phyloP scores from a whole-genome alignment of 1,140 invertebrate species.

The Trialeurodes vaporariorum region DNA sequence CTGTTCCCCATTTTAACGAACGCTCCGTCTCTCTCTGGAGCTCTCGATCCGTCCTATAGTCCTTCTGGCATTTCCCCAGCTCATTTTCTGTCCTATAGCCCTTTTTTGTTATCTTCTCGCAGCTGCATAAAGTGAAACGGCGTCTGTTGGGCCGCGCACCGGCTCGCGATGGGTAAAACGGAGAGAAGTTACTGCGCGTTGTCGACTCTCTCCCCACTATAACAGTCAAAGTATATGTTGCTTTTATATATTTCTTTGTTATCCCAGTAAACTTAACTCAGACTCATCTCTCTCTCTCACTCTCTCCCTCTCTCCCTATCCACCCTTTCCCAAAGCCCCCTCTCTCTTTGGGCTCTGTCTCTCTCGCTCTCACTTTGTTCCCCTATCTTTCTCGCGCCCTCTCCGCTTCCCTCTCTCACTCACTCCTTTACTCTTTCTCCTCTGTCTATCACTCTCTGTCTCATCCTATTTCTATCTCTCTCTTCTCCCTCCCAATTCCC shows the following conservation, averaged over 20 bases:
- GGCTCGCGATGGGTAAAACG: constrained; percentile 24
- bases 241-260: constrained; percentile 1
- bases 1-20: background rate
- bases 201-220: background rate
- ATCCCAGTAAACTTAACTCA: constrained; percentile 7
- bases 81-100: constrained; percentile 41
- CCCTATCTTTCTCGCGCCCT: too few relatives aligned
- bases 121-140: constrained; percentile 41
- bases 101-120: constrained; percentile 44
- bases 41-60: constrained; percentile 30
- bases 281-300: background rate
- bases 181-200: background rate
- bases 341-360: too few relatives aligned
- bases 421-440: too few relatives aligned
- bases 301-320: too few relatives aligned
- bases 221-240: background rate
- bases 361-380: too few relatives aligned
- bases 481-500: too few relatives aligned
- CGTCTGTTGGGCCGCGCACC: constrained; percentile 34
- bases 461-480: too few relatives aligned
- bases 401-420: too few relatives aligned
- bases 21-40: background rate
- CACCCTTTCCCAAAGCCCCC: too few relatives aligned
- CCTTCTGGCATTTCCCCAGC: constrained; percentile 44
- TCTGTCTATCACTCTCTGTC: too few relatives aligned